Evolutionary conservation across 2,888 invertebrate genomes (phyloP).

Genomic region (Leistus spinibarbis): DNA sequence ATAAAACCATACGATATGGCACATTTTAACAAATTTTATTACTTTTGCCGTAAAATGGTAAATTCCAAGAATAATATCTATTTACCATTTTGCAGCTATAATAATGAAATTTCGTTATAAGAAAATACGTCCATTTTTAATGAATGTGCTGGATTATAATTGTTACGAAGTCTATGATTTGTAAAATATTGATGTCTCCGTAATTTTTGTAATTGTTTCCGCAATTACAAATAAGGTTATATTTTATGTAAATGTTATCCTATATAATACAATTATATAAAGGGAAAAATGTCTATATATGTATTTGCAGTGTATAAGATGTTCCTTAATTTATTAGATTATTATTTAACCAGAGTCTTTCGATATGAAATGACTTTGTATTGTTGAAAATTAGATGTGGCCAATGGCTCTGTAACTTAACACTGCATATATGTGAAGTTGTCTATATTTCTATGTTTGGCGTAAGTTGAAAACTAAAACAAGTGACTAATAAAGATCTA

Average conservation of each 20-base stretch:
- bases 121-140: too few species aligned
- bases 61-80: too few species aligned
- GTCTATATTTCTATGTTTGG: not conserved
- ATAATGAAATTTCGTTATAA: too few species aligned
- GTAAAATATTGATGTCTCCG: not conserved
- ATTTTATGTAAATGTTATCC: not conserved
- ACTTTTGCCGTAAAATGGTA: too few species aligned
- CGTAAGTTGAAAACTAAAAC: not conserved
- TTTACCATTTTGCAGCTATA: too few species aligned
- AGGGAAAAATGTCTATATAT: not conserved
- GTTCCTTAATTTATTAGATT: not conserved
- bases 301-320: not conserved
- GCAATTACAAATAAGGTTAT: too few species aligned
- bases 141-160: too few species aligned
- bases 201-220: not conserved
- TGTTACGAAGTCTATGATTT: not conserved
- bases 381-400: not conserved
- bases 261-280: not conserved
- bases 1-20: too few species aligned
- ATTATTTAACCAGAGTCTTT: not conserved
- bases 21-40: too few species aligned
- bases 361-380: not conserved
- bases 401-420: not conserved
- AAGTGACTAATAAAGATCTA: not conserved
- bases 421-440: not conserved